These are phyloP conservation scores for Notodonta ziczac DNA, from an alignment of 2,888 invertebrate genomes.

Conservation along the genomic window DNA sequence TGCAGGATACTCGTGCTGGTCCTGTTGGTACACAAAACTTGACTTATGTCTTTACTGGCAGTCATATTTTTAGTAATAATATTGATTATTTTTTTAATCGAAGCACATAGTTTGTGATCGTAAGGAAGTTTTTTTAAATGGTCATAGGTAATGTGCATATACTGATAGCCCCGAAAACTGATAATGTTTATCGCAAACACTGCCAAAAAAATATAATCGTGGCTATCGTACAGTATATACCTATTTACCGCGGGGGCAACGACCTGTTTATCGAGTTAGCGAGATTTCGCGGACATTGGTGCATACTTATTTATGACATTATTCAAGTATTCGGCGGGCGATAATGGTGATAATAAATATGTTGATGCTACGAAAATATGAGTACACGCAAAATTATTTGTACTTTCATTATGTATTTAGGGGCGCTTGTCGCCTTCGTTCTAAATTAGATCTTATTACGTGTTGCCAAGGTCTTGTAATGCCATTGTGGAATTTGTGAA, in stretches of 20 bases:
- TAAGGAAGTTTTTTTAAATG: neutral
- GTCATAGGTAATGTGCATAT: conserved; percentile 29
- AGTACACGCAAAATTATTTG: too few relatives aligned
- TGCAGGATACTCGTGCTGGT: too few relatives aligned
- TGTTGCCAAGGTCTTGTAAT: too few relatives aligned
- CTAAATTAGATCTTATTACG: too few relatives aligned
- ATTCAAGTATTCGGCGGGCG: conserved; percentile 34
- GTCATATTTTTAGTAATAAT: too few relatives aligned
- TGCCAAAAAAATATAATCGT: conserved; percentile 40
- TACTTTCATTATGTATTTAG: too few relatives aligned
- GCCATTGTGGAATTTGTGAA: too few relatives aligned
- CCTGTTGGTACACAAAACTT: too few relatives aligned
- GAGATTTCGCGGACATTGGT: conserved; percentile 63
- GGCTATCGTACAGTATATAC: conserved; percentile 55
- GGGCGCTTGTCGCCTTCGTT: too few relatives aligned
- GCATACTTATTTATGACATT: conserved; percentile 35
- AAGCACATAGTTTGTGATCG: too few relatives aligned
- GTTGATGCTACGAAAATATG: conserved; percentile 33
- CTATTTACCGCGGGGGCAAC: conserved; percentile 54
- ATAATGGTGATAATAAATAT: conserved; percentile 52
- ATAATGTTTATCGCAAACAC: conserved; percentile 47
- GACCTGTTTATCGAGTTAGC: conserved; percentile 73
- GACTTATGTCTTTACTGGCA: too few relatives aligned
- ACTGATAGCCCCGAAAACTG: conserved; percentile 32
- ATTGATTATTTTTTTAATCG: too few relatives aligned